Percentiles rank a stretch among this genome's conserved stretches.
Evolutionary conservation across 1,140 invertebrate species (phyloP).

Genomic region (Drosophila ogumai): DNA sequence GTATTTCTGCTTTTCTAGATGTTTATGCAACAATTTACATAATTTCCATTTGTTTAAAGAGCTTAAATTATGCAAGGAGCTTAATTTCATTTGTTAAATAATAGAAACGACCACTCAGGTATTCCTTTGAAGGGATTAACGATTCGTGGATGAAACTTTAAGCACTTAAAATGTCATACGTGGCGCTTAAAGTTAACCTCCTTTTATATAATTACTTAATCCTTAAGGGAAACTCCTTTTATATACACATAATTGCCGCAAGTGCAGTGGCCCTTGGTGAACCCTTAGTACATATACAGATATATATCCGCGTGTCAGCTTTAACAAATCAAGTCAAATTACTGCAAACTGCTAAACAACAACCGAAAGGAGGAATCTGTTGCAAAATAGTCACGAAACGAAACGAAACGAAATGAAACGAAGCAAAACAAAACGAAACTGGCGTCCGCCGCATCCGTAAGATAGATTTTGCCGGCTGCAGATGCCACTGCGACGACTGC

Average conservation of each 20-base stretch:
- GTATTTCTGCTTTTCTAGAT: background rate
- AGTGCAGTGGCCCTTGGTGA: constrained; percentile 26
- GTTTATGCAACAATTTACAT: constrained; percentile 1
- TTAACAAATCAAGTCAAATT: constrained; percentile 76
- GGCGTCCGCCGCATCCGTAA: constrained; percentile 76
- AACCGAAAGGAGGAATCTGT: constrained; percentile 64
- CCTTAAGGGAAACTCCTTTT: constrained; percentile 2
- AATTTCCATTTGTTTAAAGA: background rate
- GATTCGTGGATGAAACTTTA: background rate
- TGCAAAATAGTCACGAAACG: constrained; percentile 45
- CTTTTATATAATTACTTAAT: constrained; percentile 19
- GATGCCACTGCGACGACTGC: constrained; percentile 35
- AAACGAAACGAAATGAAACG: constrained; percentile 26
- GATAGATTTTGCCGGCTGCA: constrained; percentile 66
- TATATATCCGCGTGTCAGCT: constrained; percentile 5
- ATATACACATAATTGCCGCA: constrained; percentile 15
- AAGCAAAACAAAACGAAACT: constrained; percentile 42
- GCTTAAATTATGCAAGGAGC: constrained; percentile 2
- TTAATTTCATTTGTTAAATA: constrained; percentile 9
- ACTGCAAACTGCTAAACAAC: constrained; percentile 67
- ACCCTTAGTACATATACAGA: background rate
- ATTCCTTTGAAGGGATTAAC: constrained; percentile 18
- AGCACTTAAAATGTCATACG: constrained; percentile 11
- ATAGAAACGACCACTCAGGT: background rate
- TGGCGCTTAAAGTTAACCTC: constrained; percentile 16